Conservation (phyloP, 2,113 vertebrate genomes). For the Pandion haliaetus region DNA sequence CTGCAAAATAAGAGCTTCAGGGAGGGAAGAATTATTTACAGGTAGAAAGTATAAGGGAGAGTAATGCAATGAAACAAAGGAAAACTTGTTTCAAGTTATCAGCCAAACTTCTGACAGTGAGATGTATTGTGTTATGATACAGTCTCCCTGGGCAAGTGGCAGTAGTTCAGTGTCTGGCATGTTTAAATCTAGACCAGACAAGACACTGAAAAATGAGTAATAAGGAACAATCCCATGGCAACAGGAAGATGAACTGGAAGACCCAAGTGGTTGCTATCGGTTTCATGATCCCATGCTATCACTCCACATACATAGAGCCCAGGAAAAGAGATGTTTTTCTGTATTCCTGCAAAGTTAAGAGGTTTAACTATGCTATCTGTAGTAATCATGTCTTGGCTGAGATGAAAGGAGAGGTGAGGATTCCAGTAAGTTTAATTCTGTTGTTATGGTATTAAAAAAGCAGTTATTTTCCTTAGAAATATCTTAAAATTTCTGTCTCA, state of each 20-base stretch:
- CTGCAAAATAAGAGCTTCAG: not conserved
- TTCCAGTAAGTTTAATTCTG: slow-evolving; percentile 9
- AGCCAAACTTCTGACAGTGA: not conserved
- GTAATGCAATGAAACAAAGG: not conserved
- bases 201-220: not conserved
- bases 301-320: not conserved
- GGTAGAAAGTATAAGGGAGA: not conserved
- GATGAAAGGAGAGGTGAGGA: not conserved
- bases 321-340: not conserved
- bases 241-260: not conserved
- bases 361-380: not conserved
- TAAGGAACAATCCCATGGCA: not conserved
- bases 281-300: not conserved
- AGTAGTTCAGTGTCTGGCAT: not conserved
- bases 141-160: not conserved
- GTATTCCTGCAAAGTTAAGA: not conserved
- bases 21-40: not conserved
- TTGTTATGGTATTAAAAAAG: not conserved
- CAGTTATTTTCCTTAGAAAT: not conserved
- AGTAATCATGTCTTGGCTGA: not conserved
- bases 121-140: not conserved
- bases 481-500: not conserved
- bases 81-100: not conserved
- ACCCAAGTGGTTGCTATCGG: not conserved
- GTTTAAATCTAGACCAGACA: not conserved